Evolutionary conservation across 2,797 vertebrate species (phyloP).

Genomic region (Threskiornis aethiopicus): DNA sequence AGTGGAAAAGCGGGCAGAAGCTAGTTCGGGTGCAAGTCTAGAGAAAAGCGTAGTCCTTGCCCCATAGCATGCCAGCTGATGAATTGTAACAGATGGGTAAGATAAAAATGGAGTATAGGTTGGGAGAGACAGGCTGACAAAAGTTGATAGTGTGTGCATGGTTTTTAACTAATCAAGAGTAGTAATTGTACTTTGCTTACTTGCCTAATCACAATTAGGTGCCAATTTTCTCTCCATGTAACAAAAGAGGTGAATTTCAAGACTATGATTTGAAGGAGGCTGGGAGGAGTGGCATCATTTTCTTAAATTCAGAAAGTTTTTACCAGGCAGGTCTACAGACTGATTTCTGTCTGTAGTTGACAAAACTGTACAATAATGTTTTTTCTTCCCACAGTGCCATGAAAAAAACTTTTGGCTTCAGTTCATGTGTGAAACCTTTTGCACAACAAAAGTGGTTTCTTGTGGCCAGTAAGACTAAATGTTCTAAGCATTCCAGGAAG

Average conservation of each 20-base stretch:
- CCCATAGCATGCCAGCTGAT: not conserved
- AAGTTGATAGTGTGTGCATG: not conserved
- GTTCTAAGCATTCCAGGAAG: conserved; percentile 46
- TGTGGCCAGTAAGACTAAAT: conserved; percentile 27
- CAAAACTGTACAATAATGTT: not conserved
- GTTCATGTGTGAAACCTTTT: conserved; percentile 45
- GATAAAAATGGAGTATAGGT: not conserved
- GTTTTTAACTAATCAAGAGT: not conserved
- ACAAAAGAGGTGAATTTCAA: not conserved
- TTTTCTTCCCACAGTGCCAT: conserved; percentile 26
- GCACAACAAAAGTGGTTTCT: conserved; percentile 35
- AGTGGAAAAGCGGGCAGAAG: not conserved
- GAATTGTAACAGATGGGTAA: not conserved
- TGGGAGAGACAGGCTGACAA: not conserved
- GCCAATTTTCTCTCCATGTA: not conserved
- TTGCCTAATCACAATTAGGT: not conserved
- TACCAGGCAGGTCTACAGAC: not conserved
- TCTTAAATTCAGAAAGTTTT: not conserved
- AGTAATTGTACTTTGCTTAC: not conserved
- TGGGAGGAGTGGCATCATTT: not conserved
- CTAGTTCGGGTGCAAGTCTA: not conserved
- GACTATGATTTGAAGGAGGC: not conserved
- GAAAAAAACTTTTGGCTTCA: not conserved
- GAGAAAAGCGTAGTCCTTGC: not conserved
- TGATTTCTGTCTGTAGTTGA: not conserved